phyloP scores from a whole-genome alignment of 2,113 vertebrate genomes.

The Strix uralensis region DNA sequence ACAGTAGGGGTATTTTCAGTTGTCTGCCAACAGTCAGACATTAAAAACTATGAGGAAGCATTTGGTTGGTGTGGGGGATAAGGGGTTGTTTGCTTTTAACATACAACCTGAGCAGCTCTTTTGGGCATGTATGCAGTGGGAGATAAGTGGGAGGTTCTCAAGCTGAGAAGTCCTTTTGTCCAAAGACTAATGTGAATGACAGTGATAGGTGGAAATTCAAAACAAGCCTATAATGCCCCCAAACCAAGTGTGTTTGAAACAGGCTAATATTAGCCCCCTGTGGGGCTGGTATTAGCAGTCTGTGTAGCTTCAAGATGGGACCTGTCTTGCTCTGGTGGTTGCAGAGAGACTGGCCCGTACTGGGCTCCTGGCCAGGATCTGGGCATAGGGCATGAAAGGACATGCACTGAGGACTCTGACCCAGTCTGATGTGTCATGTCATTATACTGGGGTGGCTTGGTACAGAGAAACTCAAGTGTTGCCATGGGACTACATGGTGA shows the following conservation, averaged over 20 bases:
- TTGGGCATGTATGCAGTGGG: background rate
- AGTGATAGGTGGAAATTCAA: background rate
- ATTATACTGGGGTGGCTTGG: background rate
- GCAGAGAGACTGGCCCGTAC: fast-evolving
- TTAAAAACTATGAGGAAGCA: background rate
- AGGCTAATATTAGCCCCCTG: background rate
- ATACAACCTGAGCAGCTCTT: background rate
- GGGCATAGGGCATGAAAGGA: background rate
- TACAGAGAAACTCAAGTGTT: background rate
- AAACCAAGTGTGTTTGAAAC: background rate
- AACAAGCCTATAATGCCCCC: background rate
- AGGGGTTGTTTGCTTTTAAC: background rate
- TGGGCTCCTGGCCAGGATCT: background rate
- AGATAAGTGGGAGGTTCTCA: background rate
- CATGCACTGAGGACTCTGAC: background rate
- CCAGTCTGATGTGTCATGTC: background rate
- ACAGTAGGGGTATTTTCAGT: background rate
- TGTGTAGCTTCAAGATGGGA: background rate
- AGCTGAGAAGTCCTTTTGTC: background rate
- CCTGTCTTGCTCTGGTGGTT: background rate
- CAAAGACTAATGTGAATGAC: background rate
- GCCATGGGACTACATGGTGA: background rate
- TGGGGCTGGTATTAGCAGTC: background rate
- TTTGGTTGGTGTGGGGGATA: background rate
- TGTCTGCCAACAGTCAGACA: background rate